Percentiles rank a stretch among this genome's conserved stretches.
Conservation (phyloP, 2,888 invertebrate genomes). For the Calliopum simillimum region DNA sequence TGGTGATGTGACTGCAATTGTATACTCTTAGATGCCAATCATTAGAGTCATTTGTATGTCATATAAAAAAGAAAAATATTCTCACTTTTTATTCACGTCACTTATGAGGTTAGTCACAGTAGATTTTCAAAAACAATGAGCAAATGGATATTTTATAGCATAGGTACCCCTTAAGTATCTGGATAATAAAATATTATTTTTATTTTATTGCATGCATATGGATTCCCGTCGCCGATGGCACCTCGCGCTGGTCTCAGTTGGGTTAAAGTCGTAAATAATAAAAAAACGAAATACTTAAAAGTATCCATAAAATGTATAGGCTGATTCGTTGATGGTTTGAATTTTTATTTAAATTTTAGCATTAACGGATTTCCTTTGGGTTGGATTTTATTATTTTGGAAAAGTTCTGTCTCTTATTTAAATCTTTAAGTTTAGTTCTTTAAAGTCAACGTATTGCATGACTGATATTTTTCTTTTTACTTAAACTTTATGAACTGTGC, state of each 20-base stretch:
- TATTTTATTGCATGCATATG: constrained; percentile 2
- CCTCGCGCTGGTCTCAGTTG: background rate
- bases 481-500: too few species aligned
- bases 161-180: background rate
- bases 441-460: too few species aligned
- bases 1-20: constrained; percentile 11
- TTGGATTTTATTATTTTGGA: too few species aligned
- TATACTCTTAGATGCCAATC: constrained; percentile 52
- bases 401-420: too few species aligned
- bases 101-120: background rate
- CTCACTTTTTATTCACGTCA: background rate
- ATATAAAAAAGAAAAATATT: background rate
- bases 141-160: background rate
- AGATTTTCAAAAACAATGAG: background rate
- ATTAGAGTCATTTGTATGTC: constrained; percentile 40
- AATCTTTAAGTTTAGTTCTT: too few species aligned
- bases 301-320: too few species aligned
- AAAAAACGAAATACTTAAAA: too few species aligned
- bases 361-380: too few species aligned
- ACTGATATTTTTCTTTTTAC: too few species aligned
- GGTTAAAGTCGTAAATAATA: too few species aligned
- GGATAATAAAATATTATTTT: constrained; percentile 10
- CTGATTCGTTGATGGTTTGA: too few species aligned
- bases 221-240: background rate
- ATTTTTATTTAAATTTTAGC: too few species aligned